A percentile compares a stretch with the other conserved stretches of the same genome.
Evolutionary conservation across 2,113 vertebrate species (phyloP).

Genomic region (Rhegmatorhina hoffmannsi): DNA sequence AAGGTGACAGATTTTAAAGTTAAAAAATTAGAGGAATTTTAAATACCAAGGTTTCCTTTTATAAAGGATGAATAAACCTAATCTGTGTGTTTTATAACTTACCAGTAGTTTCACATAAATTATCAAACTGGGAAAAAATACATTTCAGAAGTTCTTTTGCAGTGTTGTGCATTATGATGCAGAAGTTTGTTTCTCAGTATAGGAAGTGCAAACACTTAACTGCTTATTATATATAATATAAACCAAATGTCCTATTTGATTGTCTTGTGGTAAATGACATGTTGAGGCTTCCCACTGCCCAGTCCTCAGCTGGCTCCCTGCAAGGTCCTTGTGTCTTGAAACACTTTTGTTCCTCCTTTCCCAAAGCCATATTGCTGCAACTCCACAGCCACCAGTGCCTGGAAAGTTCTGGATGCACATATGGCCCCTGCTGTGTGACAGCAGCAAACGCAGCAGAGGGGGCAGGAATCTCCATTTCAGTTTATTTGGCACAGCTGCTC

Average conservation of each 20-base stretch:
- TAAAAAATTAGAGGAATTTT: not conserved
- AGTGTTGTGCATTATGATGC: not conserved
- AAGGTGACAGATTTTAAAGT: not conserved
- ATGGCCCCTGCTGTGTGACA: constrained; percentile 2
- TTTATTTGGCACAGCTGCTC: constrained; percentile 43
- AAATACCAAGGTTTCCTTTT: not conserved
- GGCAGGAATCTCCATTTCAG: not conserved
- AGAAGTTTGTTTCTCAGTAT: not conserved
- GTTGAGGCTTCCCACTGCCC: not conserved
- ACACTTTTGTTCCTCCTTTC: not conserved
- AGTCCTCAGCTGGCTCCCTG: not conserved
- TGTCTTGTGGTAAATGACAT: constrained; percentile 2
- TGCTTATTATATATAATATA: not conserved
- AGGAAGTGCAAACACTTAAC: not conserved
- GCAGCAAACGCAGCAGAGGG: constrained; percentile 7
- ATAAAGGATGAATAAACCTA: not conserved
- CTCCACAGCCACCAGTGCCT: not conserved
- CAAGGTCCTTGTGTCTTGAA: not conserved
- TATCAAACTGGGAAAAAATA: not conserved
- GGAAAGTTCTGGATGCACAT: constrained; percentile 26
- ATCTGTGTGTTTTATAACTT: not conserved
- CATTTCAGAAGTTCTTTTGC: not conserved
- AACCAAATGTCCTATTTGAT: not conserved
- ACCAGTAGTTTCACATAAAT: not conserved
- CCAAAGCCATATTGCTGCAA: not conserved